phyloP scores from a whole-genome alignment of 2,888 invertebrate species.

The Tillus elongatus region DNA sequence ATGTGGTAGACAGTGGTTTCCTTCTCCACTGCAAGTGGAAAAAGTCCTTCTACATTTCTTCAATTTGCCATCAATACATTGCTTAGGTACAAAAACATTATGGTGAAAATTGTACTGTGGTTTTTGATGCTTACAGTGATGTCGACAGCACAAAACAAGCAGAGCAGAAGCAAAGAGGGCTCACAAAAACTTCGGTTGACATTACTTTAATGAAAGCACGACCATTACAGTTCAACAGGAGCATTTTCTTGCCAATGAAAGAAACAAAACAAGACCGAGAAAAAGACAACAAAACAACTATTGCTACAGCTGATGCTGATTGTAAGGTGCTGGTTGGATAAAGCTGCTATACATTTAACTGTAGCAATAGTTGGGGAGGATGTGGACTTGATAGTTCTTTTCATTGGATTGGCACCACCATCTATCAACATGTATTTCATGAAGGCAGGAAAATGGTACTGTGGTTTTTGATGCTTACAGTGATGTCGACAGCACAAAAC shows the following conservation, averaged over 20 bases:
- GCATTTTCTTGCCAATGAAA: too few species aligned
- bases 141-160: too few species aligned
- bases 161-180: too few species aligned
- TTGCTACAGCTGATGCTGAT: conserved; percentile 20
- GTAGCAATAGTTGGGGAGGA: conserved; percentile 15
- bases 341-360: too few species aligned
- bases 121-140: too few species aligned
- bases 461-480: too few species aligned
- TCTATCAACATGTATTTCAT: conserved; percentile 12
- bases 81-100: conserved; percentile 11
- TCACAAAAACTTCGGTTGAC: too few species aligned
- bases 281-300: conserved; percentile 17
- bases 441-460: too few species aligned
- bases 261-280: too few species aligned
- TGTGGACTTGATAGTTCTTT: conserved; percentile 15
- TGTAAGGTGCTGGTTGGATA: conserved; percentile 18
- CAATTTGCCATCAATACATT: conserved; percentile 13
- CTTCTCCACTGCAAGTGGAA: conserved; percentile 12
- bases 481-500: too few species aligned
- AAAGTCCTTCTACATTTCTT: conserved; percentile 6
- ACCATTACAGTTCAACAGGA: conserved; percentile 12
- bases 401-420: conserved; percentile 12
- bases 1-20: conserved; percentile 11
- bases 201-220: too few species aligned
- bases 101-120: too few species aligned